Conservation (phyloP, 2,797 vertebrate species). For the Trematomus bernacchii region DNA sequence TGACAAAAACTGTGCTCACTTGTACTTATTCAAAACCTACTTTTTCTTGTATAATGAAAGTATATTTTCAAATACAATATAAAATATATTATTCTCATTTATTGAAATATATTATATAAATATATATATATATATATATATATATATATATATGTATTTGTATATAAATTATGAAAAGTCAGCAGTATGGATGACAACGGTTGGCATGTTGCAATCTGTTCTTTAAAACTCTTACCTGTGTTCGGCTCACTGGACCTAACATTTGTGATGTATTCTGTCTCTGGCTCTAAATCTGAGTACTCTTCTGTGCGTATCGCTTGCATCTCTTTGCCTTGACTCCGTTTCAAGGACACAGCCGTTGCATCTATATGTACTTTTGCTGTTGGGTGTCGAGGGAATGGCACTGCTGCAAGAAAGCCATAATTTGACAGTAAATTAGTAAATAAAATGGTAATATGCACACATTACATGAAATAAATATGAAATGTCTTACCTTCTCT, state of each 20-base stretch:
- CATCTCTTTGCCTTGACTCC: conserved; percentile 18
- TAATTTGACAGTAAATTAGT: neutral
- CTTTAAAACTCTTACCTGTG: conserved; percentile 44
- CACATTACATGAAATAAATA: too few relatives aligned
- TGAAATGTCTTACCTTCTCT: neutral
- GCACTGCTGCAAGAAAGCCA: conserved; percentile 18
- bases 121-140: too few relatives aligned
- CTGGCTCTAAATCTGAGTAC: conserved; percentile 36
- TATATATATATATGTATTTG: too few relatives aligned
- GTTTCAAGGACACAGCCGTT: conserved; percentile 29
- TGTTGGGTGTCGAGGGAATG: conserved; percentile 21
- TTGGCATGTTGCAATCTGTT: too few relatives aligned
- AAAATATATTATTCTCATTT: too few relatives aligned
- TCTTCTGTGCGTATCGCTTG: conserved; percentile 3
- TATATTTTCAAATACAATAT: too few relatives aligned
- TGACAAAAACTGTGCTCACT: too few relatives aligned
- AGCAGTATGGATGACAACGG: too few relatives aligned
- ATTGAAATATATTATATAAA: too few relatives aligned
- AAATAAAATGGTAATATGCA: neutral
- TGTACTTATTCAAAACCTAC: too few relatives aligned
- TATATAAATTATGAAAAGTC: too few relatives aligned
- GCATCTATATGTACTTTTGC: conserved; percentile 13
- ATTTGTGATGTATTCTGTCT: conserved; percentile 39
- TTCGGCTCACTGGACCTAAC: conserved; percentile 11
- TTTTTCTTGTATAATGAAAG: too few relatives aligned